phyloP scores from a whole-genome alignment of 2,888 invertebrate species.

The Xylota segnis region DNA sequence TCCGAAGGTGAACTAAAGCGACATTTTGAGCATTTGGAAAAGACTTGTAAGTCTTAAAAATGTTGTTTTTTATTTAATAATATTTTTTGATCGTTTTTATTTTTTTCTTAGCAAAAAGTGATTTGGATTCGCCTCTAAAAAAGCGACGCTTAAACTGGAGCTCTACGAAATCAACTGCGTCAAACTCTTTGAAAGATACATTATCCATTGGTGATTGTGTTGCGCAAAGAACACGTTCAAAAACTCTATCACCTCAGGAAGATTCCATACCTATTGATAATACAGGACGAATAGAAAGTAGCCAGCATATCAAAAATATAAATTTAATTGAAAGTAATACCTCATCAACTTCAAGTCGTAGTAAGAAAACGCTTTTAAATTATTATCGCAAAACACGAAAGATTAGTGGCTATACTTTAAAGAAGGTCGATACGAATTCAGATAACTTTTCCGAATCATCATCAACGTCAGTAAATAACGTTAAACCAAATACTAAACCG shows the following conservation, averaged over 20 bases:
- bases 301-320: conserved; percentile 4
- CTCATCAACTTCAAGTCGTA: conserved; percentile 58
- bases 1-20: conserved; percentile 32
- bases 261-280: background rate
- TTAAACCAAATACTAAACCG: conserved; percentile 11
- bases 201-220: conserved; percentile 81
- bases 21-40: conserved; percentile 12
- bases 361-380: conserved; percentile 81
- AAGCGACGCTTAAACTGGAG: conserved; percentile 79
- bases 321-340: conserved; percentile 53
- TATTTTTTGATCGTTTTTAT: background rate
- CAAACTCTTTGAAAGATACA: background rate
- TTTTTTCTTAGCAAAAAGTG: conserved; percentile 77
- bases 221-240: conserved; percentile 83
- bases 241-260: conserved; percentile 80
- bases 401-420: conserved; percentile 79
- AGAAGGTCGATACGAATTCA: conserved; percentile 51
- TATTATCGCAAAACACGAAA: conserved; percentile 84
- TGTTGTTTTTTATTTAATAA: background rate
- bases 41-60: conserved; percentile 42
- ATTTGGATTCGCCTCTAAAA: conserved; percentile 80
- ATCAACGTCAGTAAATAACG: conserved; percentile 52
- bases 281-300: background rate
- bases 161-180: background rate
- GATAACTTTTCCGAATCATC: conserved; percentile 45